Percentiles rank a stretch among this genome's conserved stretches.
These are phyloP conservation scores for Lepisosteus oculatus DNA, from an alignment of 2,113 vertebrate species.

Conservation along the genomic window DNA sequence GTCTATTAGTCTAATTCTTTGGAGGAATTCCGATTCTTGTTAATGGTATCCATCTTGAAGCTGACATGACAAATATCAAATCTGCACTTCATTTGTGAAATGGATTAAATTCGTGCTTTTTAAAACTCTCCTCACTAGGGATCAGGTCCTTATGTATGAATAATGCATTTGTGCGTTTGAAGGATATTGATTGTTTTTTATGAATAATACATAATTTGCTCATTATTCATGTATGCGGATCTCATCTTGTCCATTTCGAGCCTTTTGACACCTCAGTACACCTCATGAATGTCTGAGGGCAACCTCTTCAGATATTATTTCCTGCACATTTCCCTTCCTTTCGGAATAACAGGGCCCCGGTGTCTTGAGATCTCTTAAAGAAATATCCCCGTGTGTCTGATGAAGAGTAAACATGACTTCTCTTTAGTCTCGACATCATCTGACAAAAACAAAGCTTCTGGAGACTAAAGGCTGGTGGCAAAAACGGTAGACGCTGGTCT, in stretches of 20 bases:
- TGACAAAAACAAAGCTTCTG: too few species aligned
- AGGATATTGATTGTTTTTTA: slow-evolving; percentile 25
- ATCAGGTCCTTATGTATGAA: slow-evolving; percentile 30
- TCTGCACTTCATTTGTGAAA: slow-evolving; percentile 37
- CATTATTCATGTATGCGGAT: slow-evolving; percentile 38
- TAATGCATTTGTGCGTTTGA: slow-evolving; percentile 9
- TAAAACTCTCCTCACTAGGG: slow-evolving; percentile 14
- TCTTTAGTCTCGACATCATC: too few species aligned
- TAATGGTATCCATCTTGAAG: slow-evolving; percentile 28
- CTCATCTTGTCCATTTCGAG: slow-evolving; percentile 25
- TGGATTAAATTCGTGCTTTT: slow-evolving; percentile 19
- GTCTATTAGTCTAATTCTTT: slow-evolving; percentile 41
- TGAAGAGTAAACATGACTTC: too few species aligned
- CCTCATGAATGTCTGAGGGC: slow-evolving; percentile 23
- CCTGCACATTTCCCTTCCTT: background rate
- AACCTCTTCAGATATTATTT: slow-evolving; percentile 24
- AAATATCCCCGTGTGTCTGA: too few species aligned
- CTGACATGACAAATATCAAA: slow-evolving; percentile 20
- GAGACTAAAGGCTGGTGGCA: too few species aligned
- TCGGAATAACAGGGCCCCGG: too few species aligned
- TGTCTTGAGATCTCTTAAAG: too few species aligned
- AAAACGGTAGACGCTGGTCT: too few species aligned
- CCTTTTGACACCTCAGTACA: slow-evolving; percentile 26
- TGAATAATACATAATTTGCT: slow-evolving; percentile 36
- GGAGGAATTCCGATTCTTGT: slow-evolving; percentile 35